Base-by-base conservation (phyloP, 1,140 invertebrate genomes). In the Pseudomyrmex sp. region DNA sequence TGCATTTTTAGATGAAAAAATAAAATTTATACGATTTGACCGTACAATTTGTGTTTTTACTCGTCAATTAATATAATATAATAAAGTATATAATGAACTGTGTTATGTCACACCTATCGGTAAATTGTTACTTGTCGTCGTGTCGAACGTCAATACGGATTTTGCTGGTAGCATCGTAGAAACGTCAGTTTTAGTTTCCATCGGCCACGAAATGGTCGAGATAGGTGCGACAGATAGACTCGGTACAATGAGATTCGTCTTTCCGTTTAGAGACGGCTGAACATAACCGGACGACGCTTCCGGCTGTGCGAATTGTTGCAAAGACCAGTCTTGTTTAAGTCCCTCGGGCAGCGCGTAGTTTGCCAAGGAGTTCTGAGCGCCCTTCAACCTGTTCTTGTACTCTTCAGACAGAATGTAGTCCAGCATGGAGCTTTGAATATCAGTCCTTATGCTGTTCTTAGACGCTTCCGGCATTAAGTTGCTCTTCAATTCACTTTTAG, bases 231-330 rank as follows among this genome's bases (percentile, higher is more conserved):
- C 69, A 12, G 86, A 69, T 52, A 88, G 54, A 44, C 59, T 87
- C 3, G 92, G 74, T 13, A 87, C 48, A 35, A 70, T 23, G 7
- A 88, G 61, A 13, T 87, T 87, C 8, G 82, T 82, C 5, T 54
- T 85, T 15, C 44, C 66, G 8, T 56, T 59, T 4, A 85, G 12
- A 9, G 62, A 46, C 50, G 90, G 52, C 23, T 83, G 82, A 59
- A 90, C 66, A 68, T 90, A 90, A 15, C 88, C 87, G 68, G 89
- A 65, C 0, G 50, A 79, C 12, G 82, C 75, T 84, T 88, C 89
- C 18, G 87, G 80, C 3, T 70, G 12, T 10, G 85, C 63, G 65
- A 88, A 83, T 62, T 89, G 87, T 63, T 75, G 84, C 20, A 72
- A 75, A 0, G 79, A 48, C 76, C 76, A 70, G 20, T 46, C 52